These are phyloP conservation scores for Andrena trimmerana DNA, from an alignment of 2,888 invertebrate genomes.

Conservation along the genomic window DNA sequence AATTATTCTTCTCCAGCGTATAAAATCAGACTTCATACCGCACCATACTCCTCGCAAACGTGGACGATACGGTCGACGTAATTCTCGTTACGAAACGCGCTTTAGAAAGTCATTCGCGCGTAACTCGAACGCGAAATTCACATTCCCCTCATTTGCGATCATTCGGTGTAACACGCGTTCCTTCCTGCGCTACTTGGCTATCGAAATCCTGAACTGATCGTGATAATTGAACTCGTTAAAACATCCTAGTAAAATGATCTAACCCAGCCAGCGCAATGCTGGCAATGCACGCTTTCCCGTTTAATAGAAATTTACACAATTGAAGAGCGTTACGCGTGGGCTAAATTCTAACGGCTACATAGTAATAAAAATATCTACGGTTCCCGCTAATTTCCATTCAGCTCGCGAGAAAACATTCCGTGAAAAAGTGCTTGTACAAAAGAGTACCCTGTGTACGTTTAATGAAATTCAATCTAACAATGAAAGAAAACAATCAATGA, in stretches of 20 bases:
- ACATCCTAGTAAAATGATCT: conserved; percentile 6
- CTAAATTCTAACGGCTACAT: conserved; percentile 16
- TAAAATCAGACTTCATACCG: conserved; percentile 76
- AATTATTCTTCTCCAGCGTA: conserved; percentile 52
- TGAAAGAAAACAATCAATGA: not conserved
- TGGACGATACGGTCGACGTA: conserved; percentile 23
- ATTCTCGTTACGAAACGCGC: conserved; percentile 18
- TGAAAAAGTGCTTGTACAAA: conserved; percentile 32
- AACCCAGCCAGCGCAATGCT: not conserved
- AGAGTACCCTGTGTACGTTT: conserved; percentile 23
- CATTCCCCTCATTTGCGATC: not conserved
- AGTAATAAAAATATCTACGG: conserved; percentile 35
- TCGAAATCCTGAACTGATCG: conserved; percentile 28
- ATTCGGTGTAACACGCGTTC: conserved; percentile 1
- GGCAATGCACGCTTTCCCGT: not conserved
- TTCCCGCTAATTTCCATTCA: not conserved
- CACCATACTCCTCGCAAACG: conserved; percentile 29
- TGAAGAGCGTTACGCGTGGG: not conserved
- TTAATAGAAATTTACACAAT: not conserved
- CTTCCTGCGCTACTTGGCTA: not conserved
- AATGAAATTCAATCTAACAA: conserved; percentile 14
- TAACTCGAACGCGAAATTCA: conserved; percentile 18
- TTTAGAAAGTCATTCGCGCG: not conserved
- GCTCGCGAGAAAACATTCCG: conserved; percentile 57
- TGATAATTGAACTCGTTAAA: conserved; percentile 18